phyloP scores from a whole-genome alignment of 2,113 vertebrate species.

The Acinonyx jubatus region DNA sequence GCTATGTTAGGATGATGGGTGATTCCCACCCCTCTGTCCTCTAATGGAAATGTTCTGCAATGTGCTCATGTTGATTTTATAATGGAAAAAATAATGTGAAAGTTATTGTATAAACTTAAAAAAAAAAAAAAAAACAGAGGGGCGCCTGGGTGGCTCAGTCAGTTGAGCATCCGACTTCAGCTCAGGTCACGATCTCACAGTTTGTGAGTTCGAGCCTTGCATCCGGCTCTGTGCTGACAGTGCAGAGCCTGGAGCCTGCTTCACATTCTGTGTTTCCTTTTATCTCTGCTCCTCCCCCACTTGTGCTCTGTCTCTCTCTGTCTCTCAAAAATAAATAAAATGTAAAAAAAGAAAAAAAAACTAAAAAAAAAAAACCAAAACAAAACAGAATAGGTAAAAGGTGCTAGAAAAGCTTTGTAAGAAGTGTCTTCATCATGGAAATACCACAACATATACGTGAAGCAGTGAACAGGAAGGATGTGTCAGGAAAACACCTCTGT shows the following conservation, averaged over 20 bases:
- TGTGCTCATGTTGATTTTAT: conserved; percentile 28
- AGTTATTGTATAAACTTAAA: background rate
- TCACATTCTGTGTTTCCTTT: too few relatives aligned
- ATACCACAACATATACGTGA: background rate
- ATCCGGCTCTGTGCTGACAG: too few relatives aligned
- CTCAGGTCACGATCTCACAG: too few relatives aligned
- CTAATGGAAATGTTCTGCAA: background rate
- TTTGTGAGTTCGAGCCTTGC: too few relatives aligned
- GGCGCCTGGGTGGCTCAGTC: too few relatives aligned
- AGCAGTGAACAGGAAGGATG: background rate
- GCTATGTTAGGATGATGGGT: background rate
- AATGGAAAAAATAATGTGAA: conserved; percentile 40
- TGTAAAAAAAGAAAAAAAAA: background rate
- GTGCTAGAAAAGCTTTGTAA: background rate
- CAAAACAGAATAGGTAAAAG: background rate
- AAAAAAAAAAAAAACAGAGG: background rate
- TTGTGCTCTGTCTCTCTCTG: too few relatives aligned
- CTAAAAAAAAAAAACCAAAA: background rate
- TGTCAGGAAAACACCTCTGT: background rate
- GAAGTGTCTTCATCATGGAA: background rate
- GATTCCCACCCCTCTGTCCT: background rate
- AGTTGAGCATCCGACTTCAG: too few relatives aligned
- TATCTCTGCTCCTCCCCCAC: too few relatives aligned
- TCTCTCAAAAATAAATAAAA: too few relatives aligned
- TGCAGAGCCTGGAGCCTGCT: too few relatives aligned